phyloP scores from a whole-genome alignment of 2,888 invertebrate species.

The Tricholauxania praeusta region DNA sequence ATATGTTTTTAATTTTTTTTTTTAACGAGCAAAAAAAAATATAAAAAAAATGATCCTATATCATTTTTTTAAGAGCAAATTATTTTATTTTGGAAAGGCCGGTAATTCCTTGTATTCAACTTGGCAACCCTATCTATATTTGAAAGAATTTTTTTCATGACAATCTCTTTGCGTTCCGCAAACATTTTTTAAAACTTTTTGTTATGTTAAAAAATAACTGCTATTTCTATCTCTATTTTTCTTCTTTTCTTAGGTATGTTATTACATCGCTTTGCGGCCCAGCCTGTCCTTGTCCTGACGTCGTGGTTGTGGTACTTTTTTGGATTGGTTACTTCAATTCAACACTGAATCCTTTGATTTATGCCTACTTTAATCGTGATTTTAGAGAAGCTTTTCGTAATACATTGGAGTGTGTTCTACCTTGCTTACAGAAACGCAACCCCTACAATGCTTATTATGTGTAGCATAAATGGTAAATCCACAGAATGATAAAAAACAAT shows the following conservation, averaged over 20 bases:
- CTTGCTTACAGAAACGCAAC: conserved; percentile 73
- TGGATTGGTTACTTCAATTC: conserved; percentile 99
- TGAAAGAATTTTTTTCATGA: no score
- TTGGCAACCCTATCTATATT: no score
- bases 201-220: no score
- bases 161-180: no score
- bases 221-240: no score
- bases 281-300: conserved; percentile 86
- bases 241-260: conserved; percentile 76
- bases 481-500: neutral
- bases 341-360: conserved; percentile 93
- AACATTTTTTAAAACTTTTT: no score
- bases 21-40: no score
- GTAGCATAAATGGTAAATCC: conserved; percentile 53
- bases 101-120: no score
- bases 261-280: conserved; percentile 86
- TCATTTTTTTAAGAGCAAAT: no score
- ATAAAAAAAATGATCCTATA: no score
- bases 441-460: conserved; percentile 68
- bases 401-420: conserved; percentile 87
- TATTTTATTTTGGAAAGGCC: no score
- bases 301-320: conserved; percentile 91
- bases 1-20: no score
- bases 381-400: conserved; percentile 97
- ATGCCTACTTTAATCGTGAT: conserved; percentile 96